Percentiles rank a stretch among this genome's conserved stretches.
Conservation (phyloP, 2,113 vertebrate species). For the Neolamprologus kungweensis region DNA sequence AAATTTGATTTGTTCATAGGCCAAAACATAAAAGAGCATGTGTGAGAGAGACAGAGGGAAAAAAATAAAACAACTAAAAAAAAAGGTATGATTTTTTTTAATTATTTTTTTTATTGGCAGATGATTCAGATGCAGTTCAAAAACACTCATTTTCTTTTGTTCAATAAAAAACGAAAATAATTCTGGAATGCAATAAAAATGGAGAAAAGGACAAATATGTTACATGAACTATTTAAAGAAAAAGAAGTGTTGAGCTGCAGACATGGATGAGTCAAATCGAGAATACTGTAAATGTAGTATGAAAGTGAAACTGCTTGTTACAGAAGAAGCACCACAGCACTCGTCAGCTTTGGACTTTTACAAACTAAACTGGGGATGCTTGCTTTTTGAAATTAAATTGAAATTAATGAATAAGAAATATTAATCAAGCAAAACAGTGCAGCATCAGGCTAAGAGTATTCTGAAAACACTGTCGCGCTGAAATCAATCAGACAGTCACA, state of each 20-base stretch:
- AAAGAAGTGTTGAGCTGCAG: not conserved
- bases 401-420: not conserved
- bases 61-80: not conserved
- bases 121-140: not conserved
- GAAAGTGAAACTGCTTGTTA: not conserved
- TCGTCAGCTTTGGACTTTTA: not conserved
- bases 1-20: not conserved
- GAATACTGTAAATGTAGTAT: not conserved
- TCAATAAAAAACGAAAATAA: not conserved
- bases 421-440: not conserved
- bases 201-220: not conserved
- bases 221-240: not conserved
- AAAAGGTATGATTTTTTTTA: not conserved
- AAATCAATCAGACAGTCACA: slow-evolving; percentile 27
- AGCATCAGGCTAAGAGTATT: not conserved
- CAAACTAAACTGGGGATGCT: not conserved
- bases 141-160: not conserved
- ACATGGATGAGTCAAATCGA: not conserved
- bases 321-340: not conserved
- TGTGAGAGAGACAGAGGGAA: not conserved
- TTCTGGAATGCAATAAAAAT: not conserved
- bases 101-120: not conserved
- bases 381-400: not conserved
- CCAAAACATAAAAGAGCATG: not conserved
- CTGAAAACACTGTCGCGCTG: not conserved